Conservation (phyloP, 1,140 invertebrate species). For the Ganaspis sp. region DNA sequence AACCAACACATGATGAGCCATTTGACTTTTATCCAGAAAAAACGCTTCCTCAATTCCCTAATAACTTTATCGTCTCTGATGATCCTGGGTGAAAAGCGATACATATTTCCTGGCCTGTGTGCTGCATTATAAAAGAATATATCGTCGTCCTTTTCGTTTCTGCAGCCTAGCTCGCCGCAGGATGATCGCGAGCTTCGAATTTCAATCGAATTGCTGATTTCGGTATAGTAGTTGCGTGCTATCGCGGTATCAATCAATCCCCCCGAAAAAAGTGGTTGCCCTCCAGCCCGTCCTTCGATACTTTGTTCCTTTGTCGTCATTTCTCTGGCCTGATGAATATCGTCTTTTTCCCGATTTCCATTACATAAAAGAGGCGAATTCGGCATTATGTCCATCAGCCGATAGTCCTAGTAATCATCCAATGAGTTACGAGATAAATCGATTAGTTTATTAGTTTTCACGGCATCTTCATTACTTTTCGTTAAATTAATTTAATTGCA, state of each 20-base stretch:
- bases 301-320: slow-evolving; percentile 31
- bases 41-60: background rate
- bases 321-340: slow-evolving; percentile 20
- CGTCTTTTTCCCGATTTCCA: slow-evolving; percentile 14
- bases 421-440: no score
- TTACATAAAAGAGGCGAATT: slow-evolving; percentile 18
- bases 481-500: no score
- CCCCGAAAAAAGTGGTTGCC: slow-evolving; percentile 15
- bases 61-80: slow-evolving; percentile 12
- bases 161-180: background rate
- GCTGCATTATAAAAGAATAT: background rate
- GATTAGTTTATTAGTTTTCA: no score
- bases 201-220: slow-evolving; percentile 26
- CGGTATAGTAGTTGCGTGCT: slow-evolving; percentile 11
- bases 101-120: background rate
- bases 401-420: no score
- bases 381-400: background rate
- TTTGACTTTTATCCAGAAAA: background rate
- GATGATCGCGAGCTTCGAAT: background rate
- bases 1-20: background rate
- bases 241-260: slow-evolving; percentile 22
- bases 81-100: background rate
- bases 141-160: slow-evolving; percentile 2
- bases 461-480: no score
- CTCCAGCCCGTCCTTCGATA: slow-evolving; percentile 15